Percentiles rank a stretch among this genome's conserved stretches.
Evolutionary conservation across 2,113 vertebrate species (phyloP).

Genomic region (Steatornis caripensis): DNA sequence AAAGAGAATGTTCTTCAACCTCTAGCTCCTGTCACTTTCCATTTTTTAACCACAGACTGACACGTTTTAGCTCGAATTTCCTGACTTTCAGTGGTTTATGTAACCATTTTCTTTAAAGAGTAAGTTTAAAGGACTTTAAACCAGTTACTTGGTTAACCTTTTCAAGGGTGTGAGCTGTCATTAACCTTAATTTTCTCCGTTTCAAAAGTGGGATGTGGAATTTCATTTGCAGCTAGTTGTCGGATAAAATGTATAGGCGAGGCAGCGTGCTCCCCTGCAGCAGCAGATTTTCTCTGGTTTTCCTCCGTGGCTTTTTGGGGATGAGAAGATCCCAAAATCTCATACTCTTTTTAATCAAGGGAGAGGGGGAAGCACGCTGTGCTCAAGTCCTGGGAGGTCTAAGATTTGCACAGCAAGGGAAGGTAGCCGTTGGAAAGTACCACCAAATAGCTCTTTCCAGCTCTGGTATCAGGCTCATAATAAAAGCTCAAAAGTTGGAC

Average conservation of each 20-base stretch:
- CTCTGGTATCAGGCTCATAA: not conserved
- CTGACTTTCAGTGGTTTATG: constrained; percentile 64
- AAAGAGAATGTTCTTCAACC: constrained; percentile 64
- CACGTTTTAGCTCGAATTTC: constrained; percentile 76
- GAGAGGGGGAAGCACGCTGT: not conserved
- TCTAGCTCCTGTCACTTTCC: constrained; percentile 67
- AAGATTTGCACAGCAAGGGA: not conserved
- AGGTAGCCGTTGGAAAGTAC: not conserved
- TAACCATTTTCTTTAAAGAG: constrained; percentile 60
- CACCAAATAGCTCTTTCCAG: not conserved
- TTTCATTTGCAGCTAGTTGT: not conserved
- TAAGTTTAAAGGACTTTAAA: constrained; percentile 60
- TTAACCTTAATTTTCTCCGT: not conserved
- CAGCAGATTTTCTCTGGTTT: not conserved
- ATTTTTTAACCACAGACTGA: constrained; percentile 79
- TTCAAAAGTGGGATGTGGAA: not conserved
- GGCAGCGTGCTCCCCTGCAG: not conserved
- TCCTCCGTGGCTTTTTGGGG: not conserved
- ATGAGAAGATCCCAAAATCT: not conserved
- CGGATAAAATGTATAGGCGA: not conserved
- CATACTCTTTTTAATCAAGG: not conserved
- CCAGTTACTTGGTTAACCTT: constrained; percentile 13
- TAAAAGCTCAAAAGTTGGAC: not conserved
- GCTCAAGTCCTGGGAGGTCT: not conserved
- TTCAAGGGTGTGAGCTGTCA: not conserved